phyloP scores from a whole-genome alignment of 2,113 vertebrate species.

The Stomatorhinus ivindoensis region DNA sequence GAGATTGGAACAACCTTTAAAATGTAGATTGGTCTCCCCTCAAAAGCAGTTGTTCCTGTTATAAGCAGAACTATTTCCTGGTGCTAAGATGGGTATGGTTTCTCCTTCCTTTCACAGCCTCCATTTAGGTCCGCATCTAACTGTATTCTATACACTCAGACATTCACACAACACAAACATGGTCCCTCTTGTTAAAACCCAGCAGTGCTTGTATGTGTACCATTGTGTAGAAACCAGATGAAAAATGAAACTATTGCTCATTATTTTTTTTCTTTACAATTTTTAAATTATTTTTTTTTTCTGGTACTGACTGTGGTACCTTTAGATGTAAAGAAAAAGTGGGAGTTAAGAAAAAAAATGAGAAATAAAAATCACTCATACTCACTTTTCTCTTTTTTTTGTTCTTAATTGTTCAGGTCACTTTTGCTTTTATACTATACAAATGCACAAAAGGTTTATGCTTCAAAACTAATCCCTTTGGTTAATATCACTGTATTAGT shows the following conservation, averaged over 20 bases:
- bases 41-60: slow-evolving; percentile 1
- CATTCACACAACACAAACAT: slow-evolving; percentile 7
- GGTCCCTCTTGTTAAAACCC: slow-evolving; percentile 23
- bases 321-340: slow-evolving; percentile 33
- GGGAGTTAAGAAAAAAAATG: slow-evolving; percentile 18
- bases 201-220: slow-evolving; percentile 37
- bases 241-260: slow-evolving; percentile 21
- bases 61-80: slow-evolving; percentile 12
- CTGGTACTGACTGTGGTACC: slow-evolving; percentile 20
- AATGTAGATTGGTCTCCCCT: neutral
- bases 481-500: neutral
- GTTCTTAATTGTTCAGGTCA: slow-evolving; percentile 1
- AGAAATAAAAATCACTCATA: slow-evolving; percentile 33
- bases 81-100: neutral
- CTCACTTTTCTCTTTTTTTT: slow-evolving; percentile 10
- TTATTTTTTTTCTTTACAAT: slow-evolving; percentile 27
- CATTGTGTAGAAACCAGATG: slow-evolving; percentile 36
- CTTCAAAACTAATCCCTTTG: neutral
- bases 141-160: neutral
- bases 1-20: slow-evolving; percentile 5
- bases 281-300: slow-evolving; percentile 32
- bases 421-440: neutral
- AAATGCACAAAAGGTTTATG: neutral
- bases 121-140: neutral
- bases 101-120: neutral